These are phyloP conservation scores for Subanguina moxae DNA, from an alignment of 1,140 invertebrate genomes.

Conservation along the genomic window DNA sequence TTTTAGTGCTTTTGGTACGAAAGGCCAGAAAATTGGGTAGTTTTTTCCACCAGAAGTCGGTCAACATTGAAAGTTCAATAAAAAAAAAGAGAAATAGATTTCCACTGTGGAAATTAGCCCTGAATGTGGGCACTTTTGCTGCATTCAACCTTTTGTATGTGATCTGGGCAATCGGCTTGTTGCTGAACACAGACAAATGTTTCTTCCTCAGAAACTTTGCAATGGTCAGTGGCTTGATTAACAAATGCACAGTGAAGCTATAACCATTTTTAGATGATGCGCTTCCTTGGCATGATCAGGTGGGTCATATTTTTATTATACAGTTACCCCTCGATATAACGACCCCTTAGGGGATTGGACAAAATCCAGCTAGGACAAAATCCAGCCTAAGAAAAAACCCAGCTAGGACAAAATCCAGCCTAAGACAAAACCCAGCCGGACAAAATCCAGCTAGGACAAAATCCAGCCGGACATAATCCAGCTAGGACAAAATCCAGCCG, in stretches of 20 bases:
- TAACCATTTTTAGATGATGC: conserved; percentile 20
- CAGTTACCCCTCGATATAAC: no score
- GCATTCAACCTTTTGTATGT: conserved; percentile 48
- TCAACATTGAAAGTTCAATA: background rate
- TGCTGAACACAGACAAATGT: conserved; percentile 22
- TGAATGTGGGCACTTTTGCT: conserved; percentile 52
- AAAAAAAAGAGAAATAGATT: conserved; percentile 34
- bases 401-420: no score
- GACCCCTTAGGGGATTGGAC: no score
- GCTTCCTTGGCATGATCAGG: conserved; percentile 22
- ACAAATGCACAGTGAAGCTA: background rate
- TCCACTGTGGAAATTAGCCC: conserved; percentile 49
- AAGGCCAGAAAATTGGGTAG: conserved; percentile 9
- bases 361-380: no score
- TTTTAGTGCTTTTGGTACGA: conserved; percentile 21
- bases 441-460: no score
- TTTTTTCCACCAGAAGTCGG: conserved; percentile 4
- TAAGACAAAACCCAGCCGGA: no score
- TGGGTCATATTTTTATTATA: conserved; percentile 9
- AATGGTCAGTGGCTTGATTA: background rate
- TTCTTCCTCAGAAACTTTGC: conserved; percentile 29
- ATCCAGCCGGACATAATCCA: no score
- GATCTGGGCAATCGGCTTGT: conserved; percentile 36
- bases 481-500: no score
- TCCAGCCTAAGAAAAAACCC: no score